phyloP scores from a whole-genome alignment of 2,113 vertebrate genomes.

The Colinus virginianus region DNA sequence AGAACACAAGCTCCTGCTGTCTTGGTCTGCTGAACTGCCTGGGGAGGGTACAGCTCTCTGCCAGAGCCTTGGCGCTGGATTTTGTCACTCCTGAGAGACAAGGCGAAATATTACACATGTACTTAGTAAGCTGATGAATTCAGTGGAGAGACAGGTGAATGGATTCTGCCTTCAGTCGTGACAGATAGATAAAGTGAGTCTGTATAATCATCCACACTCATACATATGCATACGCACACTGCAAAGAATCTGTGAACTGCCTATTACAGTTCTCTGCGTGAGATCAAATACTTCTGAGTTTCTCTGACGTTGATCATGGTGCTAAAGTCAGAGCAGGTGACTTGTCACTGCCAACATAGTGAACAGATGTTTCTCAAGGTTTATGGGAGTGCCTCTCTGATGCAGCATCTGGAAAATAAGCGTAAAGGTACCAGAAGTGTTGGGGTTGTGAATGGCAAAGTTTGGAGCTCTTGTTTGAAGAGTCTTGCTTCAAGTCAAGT shows the following conservation, averaged over 20 bases:
- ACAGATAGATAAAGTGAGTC: background rate
- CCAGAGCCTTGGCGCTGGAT: background rate
- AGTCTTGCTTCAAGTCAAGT: no score
- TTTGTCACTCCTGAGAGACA: background rate
- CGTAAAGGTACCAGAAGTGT: no score
- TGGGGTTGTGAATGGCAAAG: no score
- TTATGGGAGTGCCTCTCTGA: background rate
- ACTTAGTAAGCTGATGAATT: background rate
- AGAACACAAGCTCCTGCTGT: background rate
- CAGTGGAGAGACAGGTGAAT: background rate
- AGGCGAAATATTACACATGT: background rate
- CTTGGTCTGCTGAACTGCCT: background rate
- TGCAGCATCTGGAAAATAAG: no score
- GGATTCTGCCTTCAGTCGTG: background rate
- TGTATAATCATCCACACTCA: background rate
- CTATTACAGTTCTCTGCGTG: background rate
- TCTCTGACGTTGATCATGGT: background rate
- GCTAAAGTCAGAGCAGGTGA: background rate
- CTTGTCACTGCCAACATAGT: background rate
- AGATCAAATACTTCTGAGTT: background rate
- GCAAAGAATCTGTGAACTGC: background rate
- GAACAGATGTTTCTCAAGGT: background rate
- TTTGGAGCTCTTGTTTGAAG: no score
- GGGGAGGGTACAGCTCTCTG: background rate
- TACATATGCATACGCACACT: background rate